Evolutionary conservation across 2,888 invertebrate species (phyloP), one percentile per base, ranked within the genome.

Genomic region (Pollenia amentaria): DNA sequence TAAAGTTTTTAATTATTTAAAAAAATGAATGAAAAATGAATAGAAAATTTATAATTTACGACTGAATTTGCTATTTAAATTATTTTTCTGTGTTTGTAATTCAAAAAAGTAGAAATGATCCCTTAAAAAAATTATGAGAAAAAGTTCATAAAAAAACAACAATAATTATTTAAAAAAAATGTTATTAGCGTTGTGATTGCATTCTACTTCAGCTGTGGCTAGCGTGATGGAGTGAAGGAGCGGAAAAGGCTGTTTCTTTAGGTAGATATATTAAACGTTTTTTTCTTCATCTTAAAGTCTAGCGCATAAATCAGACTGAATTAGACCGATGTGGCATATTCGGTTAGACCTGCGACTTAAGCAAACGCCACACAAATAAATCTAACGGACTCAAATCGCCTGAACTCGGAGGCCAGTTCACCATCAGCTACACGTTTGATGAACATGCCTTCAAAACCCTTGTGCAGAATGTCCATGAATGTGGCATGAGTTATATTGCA

Each of bases 131-230:
- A 57, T 14, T 55, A 79, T 73, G 51, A 57, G 29, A 73, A 55
- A 75, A 62, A 11, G 18, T 72, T 44, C 29, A 29, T 60, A 44
- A 11, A 64, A 40, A 40, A 18, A 55, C 46, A 51, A 3, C n/a
- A 67, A 18, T 42, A 21, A 64, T 10, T 16, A 44, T 62, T n/a
- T n/a, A n/a, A 60, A 53, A 60, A 81, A 51, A 76, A 44, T 62
- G 46, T 72, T 53, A 81, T 73, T 60, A 38, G 51, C 73, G 72
- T 82, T 85, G 53, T 78, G 85, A 78, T 73, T 78, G 60, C 77
- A 69, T 85, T 85, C 75, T 78, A 67, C 77, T 77, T 57, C 12
- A 16, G 21, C 42, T 9, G 16, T 40, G 57, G 2, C 11, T 57
- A 40, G 0, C 4, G n/a, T n/a, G n/a, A n/a, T n/a, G n/a, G n/a